Base-by-base conservation (phyloP, 2,888 invertebrate genomes). In the Oxytorus armatus region DNA sequence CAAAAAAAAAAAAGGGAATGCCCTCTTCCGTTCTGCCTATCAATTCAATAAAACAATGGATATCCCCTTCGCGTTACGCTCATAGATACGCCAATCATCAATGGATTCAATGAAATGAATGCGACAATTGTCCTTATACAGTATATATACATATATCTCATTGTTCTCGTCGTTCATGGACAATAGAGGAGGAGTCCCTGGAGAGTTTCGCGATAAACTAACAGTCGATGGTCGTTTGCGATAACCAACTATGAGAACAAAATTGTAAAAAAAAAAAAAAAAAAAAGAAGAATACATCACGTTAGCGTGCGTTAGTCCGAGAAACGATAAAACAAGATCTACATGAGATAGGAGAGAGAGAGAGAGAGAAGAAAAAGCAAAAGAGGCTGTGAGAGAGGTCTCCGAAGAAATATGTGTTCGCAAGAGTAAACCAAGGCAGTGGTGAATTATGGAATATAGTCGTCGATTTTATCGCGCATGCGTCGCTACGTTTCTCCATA, bases 391-490 rank as follows among this genome's bases (percentile, higher is more conserved):
- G 63, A 74, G 47, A 72, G 33, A 16, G 36, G 42, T 29, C 36
- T 59, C 47, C 18, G 49, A n/a, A 57, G 59, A 47, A 44, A 51
- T 29, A 51, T 61, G 25, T 36, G 49, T 49, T 73, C 72, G 16
- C 25, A 21, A 65, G 73, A 80, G 72, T 77, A 63, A 77, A 80
- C 73, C 68, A 65, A 77, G 73, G 39, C 76, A 65, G 68, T 77
- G 68, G 77, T 77, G 69, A 73, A 77, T 80, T 77, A 80, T 76
- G 25, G 66, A 63, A 69, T n/a, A n/a, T 66, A 61, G 49, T 55
- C 61, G 72, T 63, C 47, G 68, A 66, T 66, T 29, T 74, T 61
- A 23, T 55, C 57, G 82, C 84, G 85, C 85, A 86, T 87, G 85
- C 87, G 83, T 85, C 83, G 70, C 81, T 75, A 75, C 83, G 66